phyloP scores from a whole-genome alignment of 2,797 vertebrate species.

The Gadopsis marmoratus region DNA sequence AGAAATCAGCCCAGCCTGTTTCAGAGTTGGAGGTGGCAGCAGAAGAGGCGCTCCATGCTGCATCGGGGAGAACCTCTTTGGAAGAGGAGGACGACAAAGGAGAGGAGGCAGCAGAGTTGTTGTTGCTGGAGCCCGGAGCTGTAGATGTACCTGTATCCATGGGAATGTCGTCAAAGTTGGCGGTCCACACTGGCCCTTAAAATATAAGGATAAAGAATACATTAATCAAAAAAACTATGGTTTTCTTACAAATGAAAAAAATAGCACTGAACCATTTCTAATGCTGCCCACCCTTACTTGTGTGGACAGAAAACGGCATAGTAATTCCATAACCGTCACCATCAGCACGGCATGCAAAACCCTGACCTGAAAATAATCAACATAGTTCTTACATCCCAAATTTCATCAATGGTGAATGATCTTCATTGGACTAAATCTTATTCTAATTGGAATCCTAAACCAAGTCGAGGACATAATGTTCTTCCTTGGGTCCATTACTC shows the following conservation, averaged over 20 bases:
- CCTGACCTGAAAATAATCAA: neutral
- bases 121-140: conserved; percentile 66
- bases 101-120: conserved; percentile 45
- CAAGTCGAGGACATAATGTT: too few relatives aligned
- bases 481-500: neutral
- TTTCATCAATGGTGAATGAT: neutral
- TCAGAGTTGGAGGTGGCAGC: conserved; percentile 80
- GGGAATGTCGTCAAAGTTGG: conserved; percentile 95
- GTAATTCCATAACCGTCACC: neutral
- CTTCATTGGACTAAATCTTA: neutral
- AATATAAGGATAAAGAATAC: neutral
- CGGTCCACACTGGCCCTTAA: conserved; percentile 93
- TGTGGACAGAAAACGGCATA: neutral
- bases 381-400: neutral
- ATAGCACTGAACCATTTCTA: neutral
- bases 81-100: conserved; percentile 76
- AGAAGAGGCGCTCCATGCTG: conserved; percentile 90
- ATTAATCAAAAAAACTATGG: neutral
- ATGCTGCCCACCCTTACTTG: neutral
- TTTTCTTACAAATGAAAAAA: too few relatives aligned
- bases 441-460: neutral
- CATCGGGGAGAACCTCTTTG: conserved; percentile 74
- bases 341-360: neutral
- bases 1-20: conserved; percentile 95
- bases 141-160: conserved; percentile 94